Evolutionary conservation across 2,797 vertebrate genomes (phyloP).

Genomic region (Lophius americanus): DNA sequence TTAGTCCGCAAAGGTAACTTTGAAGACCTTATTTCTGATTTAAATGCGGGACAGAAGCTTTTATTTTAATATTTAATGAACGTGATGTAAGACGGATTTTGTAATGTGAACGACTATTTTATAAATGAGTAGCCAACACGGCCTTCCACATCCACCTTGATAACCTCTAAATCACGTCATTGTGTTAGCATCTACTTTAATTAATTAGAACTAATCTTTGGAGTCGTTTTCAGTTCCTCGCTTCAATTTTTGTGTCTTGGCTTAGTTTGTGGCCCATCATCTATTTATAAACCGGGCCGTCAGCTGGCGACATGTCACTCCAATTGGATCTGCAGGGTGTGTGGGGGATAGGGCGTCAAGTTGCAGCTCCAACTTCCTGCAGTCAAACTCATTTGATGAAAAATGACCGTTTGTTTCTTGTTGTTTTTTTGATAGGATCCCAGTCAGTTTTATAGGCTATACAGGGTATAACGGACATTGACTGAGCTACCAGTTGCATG

Average conservation of each 20-base stretch:
- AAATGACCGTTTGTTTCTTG: neutral
- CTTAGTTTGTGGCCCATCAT: constrained; percentile 32
- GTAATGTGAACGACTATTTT: neutral
- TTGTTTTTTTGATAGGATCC: neutral
- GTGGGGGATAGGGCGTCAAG: constrained; percentile 59
- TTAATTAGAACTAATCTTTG: no score
- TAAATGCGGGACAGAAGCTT: accelerated
- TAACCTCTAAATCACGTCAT: constrained; percentile 27
- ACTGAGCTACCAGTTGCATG: constrained; percentile 64
- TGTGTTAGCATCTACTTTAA: constrained; percentile 3
- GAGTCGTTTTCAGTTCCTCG: neutral
- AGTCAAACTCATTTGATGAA: constrained; percentile 14
- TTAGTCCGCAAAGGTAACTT: constrained; percentile 74
- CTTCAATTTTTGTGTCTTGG: constrained; percentile 10
- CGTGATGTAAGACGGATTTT: accelerated
- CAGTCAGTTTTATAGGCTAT: no score
- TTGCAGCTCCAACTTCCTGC: constrained; percentile 60
- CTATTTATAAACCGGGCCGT: constrained; percentile 78
- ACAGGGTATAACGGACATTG: neutral
- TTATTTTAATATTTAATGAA: no score
- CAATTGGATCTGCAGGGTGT: constrained; percentile 67
- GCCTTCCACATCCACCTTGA: constrained; percentile 9
- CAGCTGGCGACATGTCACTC: constrained; percentile 72
- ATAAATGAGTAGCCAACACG: neutral
- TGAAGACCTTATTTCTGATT: neutral